Conservation (phyloP, 2,113 vertebrate genomes). For the Pangasianodon hypophthalmus region DNA sequence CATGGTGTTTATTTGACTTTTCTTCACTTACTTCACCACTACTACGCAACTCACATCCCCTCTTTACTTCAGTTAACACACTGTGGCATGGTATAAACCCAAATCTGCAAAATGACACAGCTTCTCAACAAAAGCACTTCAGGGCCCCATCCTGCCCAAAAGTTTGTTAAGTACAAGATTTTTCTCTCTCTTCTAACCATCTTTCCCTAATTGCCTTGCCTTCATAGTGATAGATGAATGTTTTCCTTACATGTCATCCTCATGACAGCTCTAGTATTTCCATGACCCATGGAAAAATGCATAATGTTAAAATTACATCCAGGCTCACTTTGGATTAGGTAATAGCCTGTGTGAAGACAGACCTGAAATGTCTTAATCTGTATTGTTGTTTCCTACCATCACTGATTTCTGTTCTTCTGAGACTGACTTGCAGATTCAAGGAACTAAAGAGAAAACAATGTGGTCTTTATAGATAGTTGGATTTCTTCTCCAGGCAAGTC, state of each 20-base stretch:
- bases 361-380: slow-evolving; percentile 14
- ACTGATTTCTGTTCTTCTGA: background rate
- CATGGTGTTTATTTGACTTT: slow-evolving; percentile 67
- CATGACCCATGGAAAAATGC: background rate
- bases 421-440: background rate
- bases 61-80: slow-evolving; percentile 44
- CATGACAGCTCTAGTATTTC: slow-evolving; percentile 1
- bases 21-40: slow-evolving; percentile 48
- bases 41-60: slow-evolving; percentile 51
- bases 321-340: background rate
- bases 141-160: slow-evolving; percentile 57
- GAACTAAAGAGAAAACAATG: slow-evolving; percentile 18
- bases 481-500: slow-evolving; percentile 16
- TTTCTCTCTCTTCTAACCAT: background rate
- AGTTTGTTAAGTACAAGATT: slow-evolving; percentile 53
- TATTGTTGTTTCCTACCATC: background rate
- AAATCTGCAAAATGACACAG: slow-evolving; percentile 58
- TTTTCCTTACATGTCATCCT: background rate
- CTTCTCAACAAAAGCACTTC: slow-evolving; percentile 64
- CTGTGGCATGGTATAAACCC: slow-evolving; percentile 46
- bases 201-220: slow-evolving; percentile 14
- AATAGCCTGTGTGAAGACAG: background rate
- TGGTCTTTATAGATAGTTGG: slow-evolving; percentile 28
- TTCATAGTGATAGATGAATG: slow-evolving; percentile 19
- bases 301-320: background rate